Evolutionary conservation across 1,140 invertebrate species (phyloP).

Genomic region (Lasioglossum baleicum): DNA sequence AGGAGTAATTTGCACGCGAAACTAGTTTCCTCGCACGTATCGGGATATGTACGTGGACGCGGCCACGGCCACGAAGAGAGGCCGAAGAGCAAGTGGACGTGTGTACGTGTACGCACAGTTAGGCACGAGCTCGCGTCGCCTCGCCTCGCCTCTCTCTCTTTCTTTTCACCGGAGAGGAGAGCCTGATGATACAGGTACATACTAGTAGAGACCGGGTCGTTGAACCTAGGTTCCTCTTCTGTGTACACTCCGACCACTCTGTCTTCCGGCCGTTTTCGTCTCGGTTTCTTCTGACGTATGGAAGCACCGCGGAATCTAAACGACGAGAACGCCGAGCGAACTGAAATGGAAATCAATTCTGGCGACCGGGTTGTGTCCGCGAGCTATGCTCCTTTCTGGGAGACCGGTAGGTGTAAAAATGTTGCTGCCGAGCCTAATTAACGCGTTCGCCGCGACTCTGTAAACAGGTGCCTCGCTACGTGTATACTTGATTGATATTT

Average conservation of each 20-base stretch:
- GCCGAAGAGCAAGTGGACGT: neutral
- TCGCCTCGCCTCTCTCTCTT: constrained; percentile 5
- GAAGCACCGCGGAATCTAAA: constrained; percentile 39
- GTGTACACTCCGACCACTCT: constrained; percentile 41
- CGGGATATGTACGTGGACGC: constrained; percentile 1
- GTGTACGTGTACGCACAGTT: constrained; percentile 49
- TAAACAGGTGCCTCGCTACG: no score
- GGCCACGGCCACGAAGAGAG: neutral
- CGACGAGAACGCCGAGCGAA: neutral
- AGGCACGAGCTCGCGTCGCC: constrained; percentile 18
- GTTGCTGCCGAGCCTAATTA: no score
- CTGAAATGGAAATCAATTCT: constrained; percentile 10
- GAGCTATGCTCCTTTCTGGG: no score
- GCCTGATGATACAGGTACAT: constrained; percentile 62
- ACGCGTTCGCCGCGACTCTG: no score
- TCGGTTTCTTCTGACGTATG: constrained; percentile 48
- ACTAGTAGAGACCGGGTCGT: constrained; percentile 61
- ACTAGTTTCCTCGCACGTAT: constrained; percentile 52
- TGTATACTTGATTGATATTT: no score
- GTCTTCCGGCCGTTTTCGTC: constrained; percentile 60
- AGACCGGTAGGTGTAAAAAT: no score
- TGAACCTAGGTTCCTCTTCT: constrained; percentile 54
- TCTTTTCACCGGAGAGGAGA: constrained; percentile 27
- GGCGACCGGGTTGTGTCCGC: no score
- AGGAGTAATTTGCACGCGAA: constrained; percentile 58